Base-by-base conservation (phyloP, 2,113 vertebrate species). In the Oryzias melastigma region DNA sequence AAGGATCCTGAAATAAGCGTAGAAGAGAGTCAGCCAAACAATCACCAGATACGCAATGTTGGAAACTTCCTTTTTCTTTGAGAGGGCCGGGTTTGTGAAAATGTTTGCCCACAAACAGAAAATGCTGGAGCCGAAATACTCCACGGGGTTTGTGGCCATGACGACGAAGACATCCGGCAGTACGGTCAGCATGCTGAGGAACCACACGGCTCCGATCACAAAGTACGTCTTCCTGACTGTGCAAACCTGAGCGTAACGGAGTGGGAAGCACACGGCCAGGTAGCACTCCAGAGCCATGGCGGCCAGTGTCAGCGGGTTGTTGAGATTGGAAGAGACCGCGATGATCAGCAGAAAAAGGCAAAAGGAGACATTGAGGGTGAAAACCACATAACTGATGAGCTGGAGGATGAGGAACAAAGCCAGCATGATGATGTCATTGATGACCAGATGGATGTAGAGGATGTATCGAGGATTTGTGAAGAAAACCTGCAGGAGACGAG, bases 281-380 rank as follows among this genome's bases (percentile, higher is more conserved):
- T 84, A 88, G 52, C 90, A 84, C 81, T 91, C 87, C 0, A 85
- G 19, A 0, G 87, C 73, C 90, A 90, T 90, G 8, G 67, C 8
- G 0, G 87, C 82, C 17, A 87, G 55, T 10, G 73, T 89, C 1
- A 91, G 60, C 0, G 90, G 87, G 1, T 73, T 89, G 82, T 86
- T 91, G n/a, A 77, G 49, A 4, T 72, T 84, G 22, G 83, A 29
- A 27, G 65, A 40, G 27, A 85, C 40, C 29, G 62, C 47, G 0
- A 75, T 25, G 16, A 81, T 65, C 1, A 89, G 15, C 22, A 90
- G 16, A 20, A 86, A 7, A 1, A 79, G 74, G 17, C 89, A 89
- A 0, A 90, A 24, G 1, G 80, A 75, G 25, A 85, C 71, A 1
- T 88, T 82, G 6, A 90, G 46, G 4, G 59, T 79, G 42, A 49